Evolutionary conservation across 2,888 invertebrate species (phyloP), one percentile per base, ranked within the genome.

Genomic region (Lepas anatifera): DNA sequence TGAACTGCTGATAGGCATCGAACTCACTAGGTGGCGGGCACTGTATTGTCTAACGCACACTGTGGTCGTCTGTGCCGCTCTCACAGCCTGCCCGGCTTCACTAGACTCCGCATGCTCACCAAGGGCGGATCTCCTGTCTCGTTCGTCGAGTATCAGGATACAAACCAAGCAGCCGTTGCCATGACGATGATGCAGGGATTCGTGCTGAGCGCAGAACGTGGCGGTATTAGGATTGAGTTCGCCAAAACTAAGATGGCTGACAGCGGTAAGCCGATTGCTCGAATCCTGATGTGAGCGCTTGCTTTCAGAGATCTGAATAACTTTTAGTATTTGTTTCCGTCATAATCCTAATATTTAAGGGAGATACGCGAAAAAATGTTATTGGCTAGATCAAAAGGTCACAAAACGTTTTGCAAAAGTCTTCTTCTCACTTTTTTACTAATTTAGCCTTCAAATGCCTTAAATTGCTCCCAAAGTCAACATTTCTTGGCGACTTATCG

Each of bases 201-300:
- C 82, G 89, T 92, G 83, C 89, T 95, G 82, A 94, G 95, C 82
- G 95, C 95, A 76, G 93, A 93, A 80, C 91, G 96, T 81, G 95
- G 95, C 77, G 95, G 95, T 80, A 95, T 98, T 82, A 90, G 96
- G 82, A 95, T 98, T 83, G 97, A 98, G 86, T 98, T 91, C 86
- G 97, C 97, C 83, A 93, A 95, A 86, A 94, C 92, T 84, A 96
- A 96, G 88, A 95, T 97, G 95, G 92, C 94, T 80, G 91, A 90
- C 84, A 85, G 86, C 69, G 72, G 74, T 70, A 69, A 58, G 58
- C 58, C 7, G n/a, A n/a, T 2, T 25, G 43, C 43, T 13, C 43
- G 13, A 22, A 4, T 46, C 10, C 16, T 16, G 43, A n/a, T 46
- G 13, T 7, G 43, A 11, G 13, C 10, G 43, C 22, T 22, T 18